phyloP scores from a whole-genome alignment of 2,797 vertebrate species.

The Crocidura indochinensis region DNA sequence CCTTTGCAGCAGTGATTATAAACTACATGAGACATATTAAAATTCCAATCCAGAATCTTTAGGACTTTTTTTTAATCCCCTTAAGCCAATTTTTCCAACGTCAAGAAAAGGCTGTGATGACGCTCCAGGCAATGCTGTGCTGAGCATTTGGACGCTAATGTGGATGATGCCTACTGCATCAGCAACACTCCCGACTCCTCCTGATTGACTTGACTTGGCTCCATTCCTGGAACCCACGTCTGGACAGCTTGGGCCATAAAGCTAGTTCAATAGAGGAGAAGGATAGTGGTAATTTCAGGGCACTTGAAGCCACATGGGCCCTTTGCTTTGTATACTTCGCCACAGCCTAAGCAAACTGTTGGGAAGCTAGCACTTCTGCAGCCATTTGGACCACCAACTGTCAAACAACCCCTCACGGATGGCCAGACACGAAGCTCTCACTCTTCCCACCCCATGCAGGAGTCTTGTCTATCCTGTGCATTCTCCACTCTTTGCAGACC shows the following conservation, averaged over 20 bases:
- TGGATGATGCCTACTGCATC: constrained; percentile 82
- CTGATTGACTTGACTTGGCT: constrained; percentile 89
- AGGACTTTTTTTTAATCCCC: constrained; percentile 69
- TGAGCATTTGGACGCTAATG: constrained; percentile 79
- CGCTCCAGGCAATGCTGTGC: constrained; percentile 58
- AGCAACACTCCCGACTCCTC: constrained; percentile 86
- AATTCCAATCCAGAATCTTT: constrained; percentile 86
- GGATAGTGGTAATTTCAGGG: constrained; percentile 82
- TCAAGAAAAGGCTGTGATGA: constrained; percentile 80
- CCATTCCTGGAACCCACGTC: constrained; percentile 86
- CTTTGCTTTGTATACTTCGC: constrained; percentile 67
- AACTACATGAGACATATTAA: constrained; percentile 58
- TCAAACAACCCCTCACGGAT: too few relatives aligned
- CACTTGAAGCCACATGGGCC: constrained; percentile 80
- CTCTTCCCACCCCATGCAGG: too few relatives aligned
- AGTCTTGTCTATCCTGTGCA: too few relatives aligned
- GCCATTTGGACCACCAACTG: constrained; percentile 74
- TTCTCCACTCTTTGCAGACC: too few relatives aligned
- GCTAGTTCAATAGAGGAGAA: constrained; percentile 73
- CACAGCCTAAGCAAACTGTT: constrained; percentile 76
- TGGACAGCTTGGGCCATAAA: constrained; percentile 77
- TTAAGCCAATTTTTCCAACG: constrained; percentile 81
- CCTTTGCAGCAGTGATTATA: constrained; percentile 68
- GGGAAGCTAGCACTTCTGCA: constrained; percentile 84
- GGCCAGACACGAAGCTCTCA: too few relatives aligned